Evolutionary conservation across 2,888 invertebrate genomes (phyloP).

Genomic region (Pomacea canaliculata): DNA sequence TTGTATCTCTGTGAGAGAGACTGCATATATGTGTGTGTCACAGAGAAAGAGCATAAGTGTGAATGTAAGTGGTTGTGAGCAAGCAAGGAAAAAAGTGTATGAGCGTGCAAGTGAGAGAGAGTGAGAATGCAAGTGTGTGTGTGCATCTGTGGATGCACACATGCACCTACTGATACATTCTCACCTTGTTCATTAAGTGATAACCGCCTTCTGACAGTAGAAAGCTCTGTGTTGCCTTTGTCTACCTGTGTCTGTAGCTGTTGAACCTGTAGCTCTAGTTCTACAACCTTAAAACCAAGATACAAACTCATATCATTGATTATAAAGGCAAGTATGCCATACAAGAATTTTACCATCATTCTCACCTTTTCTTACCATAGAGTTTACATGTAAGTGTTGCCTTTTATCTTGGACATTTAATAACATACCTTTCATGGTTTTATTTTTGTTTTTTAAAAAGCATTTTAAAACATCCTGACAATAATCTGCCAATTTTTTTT

Average conservation of each 20-base stretch:
- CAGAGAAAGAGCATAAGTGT: background rate
- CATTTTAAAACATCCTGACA: no score
- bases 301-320: background rate
- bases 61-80: background rate
- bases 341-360: background rate
- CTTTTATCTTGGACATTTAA: background rate
- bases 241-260: constrained; percentile 11
- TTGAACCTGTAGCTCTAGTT: constrained; percentile 3
- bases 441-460: no score
- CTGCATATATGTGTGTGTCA: background rate
- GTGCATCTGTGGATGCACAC: no score
- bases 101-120: background rate
- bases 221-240: background rate
- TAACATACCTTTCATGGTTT: no score
- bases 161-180: background rate
- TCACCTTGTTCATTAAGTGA: constrained; percentile 16
- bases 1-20: background rate
- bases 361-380: background rate
- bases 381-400: background rate
- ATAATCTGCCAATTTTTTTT: background rate
- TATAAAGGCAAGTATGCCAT: background rate
- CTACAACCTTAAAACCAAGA: constrained; percentile 5
- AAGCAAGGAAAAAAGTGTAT: background rate
- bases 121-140: no score
- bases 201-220: constrained; percentile 1